phyloP scores from a whole-genome alignment of 2,888 invertebrate species.

The Cerceris rybyensis region DNA sequence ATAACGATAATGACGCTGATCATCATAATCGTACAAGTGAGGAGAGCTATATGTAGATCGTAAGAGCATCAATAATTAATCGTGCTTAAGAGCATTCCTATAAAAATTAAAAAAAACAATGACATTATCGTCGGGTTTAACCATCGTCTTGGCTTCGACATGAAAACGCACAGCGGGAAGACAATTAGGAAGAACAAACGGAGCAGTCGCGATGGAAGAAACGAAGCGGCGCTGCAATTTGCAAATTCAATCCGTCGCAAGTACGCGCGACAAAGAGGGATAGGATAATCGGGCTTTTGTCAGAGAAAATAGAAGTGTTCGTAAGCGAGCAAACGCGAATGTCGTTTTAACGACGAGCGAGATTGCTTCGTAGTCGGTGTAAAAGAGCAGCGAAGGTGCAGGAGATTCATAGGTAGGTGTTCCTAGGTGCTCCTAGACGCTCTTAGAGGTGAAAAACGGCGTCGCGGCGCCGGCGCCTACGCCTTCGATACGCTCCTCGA shows the following conservation, averaged over 20 bases:
- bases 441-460: neutral
- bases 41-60: too few species aligned
- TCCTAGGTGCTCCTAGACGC: neutral
- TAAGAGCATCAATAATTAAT: too few species aligned
- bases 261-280: slow-evolving; percentile 8
- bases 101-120: too few species aligned
- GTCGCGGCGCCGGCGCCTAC: slow-evolving; percentile 1
- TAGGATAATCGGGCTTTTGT: slow-evolving; percentile 45
- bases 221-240: slow-evolving; percentile 33
- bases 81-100: too few species aligned
- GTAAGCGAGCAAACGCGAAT: slow-evolving; percentile 25
- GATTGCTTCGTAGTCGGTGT: slow-evolving; percentile 16
- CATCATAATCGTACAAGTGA: too few species aligned
- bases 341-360: slow-evolving; percentile 5
- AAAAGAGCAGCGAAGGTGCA: slow-evolving; percentile 9
- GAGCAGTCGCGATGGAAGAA: neutral
- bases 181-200: slow-evolving; percentile 41
- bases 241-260: slow-evolving; percentile 26
- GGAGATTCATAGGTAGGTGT: neutral
- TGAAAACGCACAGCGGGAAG: neutral
- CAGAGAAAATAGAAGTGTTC: slow-evolving; percentile 19
- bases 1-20: too few species aligned
- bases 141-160: neutral
- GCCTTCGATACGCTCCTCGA: slow-evolving; percentile 21
- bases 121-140: neutral